Evolutionary conservation across 2,113 vertebrate species (phyloP), one percentile per base, ranked within the genome.

Genomic region (Condylura cristata): DNA sequence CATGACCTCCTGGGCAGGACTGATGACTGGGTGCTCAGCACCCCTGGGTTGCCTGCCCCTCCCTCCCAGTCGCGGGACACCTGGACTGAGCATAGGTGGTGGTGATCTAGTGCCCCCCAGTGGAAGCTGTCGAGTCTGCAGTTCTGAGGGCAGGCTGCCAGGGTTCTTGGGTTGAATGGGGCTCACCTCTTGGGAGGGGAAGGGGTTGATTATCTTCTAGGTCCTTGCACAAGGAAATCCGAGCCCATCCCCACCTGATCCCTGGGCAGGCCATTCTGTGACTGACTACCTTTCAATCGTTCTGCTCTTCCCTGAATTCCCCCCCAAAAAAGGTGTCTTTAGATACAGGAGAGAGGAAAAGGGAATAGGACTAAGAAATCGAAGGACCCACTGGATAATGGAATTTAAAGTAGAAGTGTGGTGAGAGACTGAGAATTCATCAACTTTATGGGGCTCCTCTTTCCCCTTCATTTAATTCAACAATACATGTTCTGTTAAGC

Each of bases 41-140:
- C 14, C 63, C 17, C 34, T 44, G 65, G 41, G 20, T 44, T 46
- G 37, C 53, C 82, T n/a, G 16, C 14, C 10, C 5, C 22, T 30
- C 61, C 39, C 34, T 13, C 1, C 6, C 17, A 32, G 13, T 11
- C 63, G 70, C 63, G 32, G 22, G n/a, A 88, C 34, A 85, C 41
- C 16, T 1, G 16, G 20, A 9, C 30, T 63, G 28, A 48, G 37
- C 28, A 44, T 12, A 34, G 83, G 76, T 48, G 41, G 28, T 78
- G 65, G 60, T 66, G 24, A 51, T 65, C 24, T 89, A 56, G 82
- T 0, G 63, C 89, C 93, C 76, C 86, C 79, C 46, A 65, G 86
- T 87, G 95, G 95, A 85, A 1, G 16, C 5, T 75, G 56, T 82
- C 1, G 24, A 30, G 32, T 56, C 24, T 92, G 92, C 82, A 93